Conservation (phyloP, 2,888 invertebrate genomes). For the Halocaridina rubra region DNA sequence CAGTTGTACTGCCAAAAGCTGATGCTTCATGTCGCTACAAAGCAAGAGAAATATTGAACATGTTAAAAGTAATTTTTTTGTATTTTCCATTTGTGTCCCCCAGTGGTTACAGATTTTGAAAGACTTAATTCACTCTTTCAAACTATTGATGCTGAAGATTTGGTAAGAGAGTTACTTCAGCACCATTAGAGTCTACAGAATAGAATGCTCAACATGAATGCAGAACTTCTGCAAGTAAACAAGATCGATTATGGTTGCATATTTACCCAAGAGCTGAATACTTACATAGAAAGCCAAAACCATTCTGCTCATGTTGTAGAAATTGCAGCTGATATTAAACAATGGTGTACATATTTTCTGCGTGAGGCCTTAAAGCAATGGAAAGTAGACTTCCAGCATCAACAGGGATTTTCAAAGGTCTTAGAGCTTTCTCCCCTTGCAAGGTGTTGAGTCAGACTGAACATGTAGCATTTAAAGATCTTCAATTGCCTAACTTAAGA, state of each 20-base stretch:
- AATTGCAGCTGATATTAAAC: background rate
- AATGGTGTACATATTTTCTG: background rate
- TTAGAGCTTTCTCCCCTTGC: background rate
- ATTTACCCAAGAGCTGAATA: background rate
- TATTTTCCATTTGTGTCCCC: constrained; percentile 16
- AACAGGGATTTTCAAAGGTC: background rate
- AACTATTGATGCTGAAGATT: background rate
- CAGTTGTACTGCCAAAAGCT: background rate
- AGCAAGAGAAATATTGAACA: background rate
- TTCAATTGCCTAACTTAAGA: background rate
- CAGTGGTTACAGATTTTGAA: constrained; percentile 18
- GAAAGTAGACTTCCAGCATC: background rate
- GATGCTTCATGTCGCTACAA: background rate
- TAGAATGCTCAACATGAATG: background rate
- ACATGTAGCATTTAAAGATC: background rate
- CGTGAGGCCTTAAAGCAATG: background rate
- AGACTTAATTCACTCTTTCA: constrained; percentile 15
- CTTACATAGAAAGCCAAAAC: background rate
- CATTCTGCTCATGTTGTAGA: background rate
- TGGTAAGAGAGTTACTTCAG: background rate
- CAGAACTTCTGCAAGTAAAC: background rate
- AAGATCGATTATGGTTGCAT: constrained; percentile 5
- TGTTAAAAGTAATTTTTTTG: constrained; percentile 8
- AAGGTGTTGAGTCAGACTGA: background rate
- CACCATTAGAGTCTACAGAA: background rate